Conservation (phyloP, 2,797 vertebrate genomes). For the Otolemur crassicaudatus region DNA sequence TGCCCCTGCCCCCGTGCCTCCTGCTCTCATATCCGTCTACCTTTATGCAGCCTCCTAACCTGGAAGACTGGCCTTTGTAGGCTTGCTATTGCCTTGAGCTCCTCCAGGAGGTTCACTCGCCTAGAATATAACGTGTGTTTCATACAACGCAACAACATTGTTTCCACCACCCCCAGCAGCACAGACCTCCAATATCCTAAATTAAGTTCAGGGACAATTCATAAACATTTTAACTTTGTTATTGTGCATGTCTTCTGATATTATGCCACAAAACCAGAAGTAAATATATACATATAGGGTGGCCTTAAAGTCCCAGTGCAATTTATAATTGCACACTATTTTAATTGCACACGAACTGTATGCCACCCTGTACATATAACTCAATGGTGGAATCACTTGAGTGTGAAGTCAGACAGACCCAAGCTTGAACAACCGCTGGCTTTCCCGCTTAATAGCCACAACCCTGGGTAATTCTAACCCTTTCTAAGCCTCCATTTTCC, state of each 20-base stretch:
- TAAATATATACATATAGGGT: neutral
- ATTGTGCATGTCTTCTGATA: neutral
- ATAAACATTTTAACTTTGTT: neutral
- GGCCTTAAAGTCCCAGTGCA: no score
- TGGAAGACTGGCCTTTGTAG: neutral
- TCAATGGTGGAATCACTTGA: neutral
- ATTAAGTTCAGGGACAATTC: neutral
- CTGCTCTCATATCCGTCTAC: neutral
- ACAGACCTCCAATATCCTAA: neutral
- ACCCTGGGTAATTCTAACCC: neutral
- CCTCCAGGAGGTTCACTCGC: neutral
- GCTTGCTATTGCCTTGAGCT: neutral
- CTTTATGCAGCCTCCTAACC: neutral
- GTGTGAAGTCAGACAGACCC: neutral
- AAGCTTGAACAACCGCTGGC: neutral
- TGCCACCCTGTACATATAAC: neutral
- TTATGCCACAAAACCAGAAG: neutral
- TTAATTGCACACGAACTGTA: no score
- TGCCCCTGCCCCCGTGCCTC: fast-evolving
- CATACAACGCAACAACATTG: neutral
- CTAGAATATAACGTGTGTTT: neutral
- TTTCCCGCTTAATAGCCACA: neutral
- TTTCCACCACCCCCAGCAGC: fast-evolving
- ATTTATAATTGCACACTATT: no score
- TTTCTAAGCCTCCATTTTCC: neutral